These are phyloP conservation scores for Neotoxoptera formosana DNA, from an alignment of 1,140 invertebrate species.

Conservation along the genomic window DNA sequence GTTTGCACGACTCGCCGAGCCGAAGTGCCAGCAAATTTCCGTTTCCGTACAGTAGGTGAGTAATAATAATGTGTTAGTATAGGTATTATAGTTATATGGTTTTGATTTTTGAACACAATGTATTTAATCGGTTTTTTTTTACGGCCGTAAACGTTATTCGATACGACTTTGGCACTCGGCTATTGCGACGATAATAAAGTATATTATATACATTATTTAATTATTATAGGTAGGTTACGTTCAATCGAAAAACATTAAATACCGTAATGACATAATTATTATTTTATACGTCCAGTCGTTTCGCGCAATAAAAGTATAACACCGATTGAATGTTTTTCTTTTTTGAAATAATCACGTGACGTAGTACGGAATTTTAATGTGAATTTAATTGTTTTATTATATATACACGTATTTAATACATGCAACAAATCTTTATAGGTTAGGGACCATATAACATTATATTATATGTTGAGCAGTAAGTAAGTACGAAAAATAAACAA, in stretches of 20 bases:
- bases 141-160: not conserved
- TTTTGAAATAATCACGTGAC: conserved; percentile 1
- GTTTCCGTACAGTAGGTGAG: not conserved
- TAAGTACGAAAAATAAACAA: not conserved
- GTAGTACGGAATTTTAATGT: not conserved
- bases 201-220: not conserved
- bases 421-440: not conserved
- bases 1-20: not conserved
- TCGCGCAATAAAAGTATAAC: not conserved
- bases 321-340: not conserved
- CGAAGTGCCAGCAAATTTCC: not conserved
- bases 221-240: not conserved
- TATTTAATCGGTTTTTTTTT: not conserved
- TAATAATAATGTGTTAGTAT: not conserved
- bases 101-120: not conserved
- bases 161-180: not conserved
- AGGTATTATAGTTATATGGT: not conserved
- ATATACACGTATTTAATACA: not conserved
- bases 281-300: not conserved
- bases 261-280: conserved; percentile 9
- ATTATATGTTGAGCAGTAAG: not conserved
- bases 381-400: conserved; percentile 33
- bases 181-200: not conserved
- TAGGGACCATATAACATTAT: not conserved
- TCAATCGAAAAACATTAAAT: not conserved